These are phyloP conservation scores for Chrysina gloriosa DNA, from an alignment of 2,888 invertebrate species.

Conservation along the genomic window DNA sequence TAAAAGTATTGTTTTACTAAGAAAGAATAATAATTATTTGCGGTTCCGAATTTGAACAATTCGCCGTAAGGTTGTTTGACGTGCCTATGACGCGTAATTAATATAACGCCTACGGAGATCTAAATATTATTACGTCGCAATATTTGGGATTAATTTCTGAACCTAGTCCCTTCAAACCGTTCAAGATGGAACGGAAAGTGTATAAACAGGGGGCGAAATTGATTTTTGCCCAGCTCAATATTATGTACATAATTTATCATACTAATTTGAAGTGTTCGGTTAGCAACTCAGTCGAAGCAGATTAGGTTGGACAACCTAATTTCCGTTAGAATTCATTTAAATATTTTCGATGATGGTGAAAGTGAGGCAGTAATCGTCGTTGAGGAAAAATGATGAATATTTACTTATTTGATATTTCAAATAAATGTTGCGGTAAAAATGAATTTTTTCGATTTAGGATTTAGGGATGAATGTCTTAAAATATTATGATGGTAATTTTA, in stretches of 20 bases:
- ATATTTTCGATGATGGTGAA: conserved; percentile 4
- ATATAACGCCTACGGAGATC: too few relatives aligned
- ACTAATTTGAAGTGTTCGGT: conserved; percentile 16
- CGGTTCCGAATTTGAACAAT: too few relatives aligned
- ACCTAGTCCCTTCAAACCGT: too few relatives aligned
- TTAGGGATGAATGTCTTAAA: too few relatives aligned
- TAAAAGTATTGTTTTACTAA: too few relatives aligned
- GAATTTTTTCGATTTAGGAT: too few relatives aligned
- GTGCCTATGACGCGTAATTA: too few relatives aligned
- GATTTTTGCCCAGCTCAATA: background rate
- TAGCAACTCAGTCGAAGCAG: conserved; percentile 1
- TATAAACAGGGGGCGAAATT: background rate
- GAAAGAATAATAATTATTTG: too few relatives aligned
- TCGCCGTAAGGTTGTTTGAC: too few relatives aligned
- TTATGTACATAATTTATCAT: conserved; percentile 23
- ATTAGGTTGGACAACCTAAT: background rate
- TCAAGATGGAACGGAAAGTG: background rate
- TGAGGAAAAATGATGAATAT: background rate
- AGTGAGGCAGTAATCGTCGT: background rate
- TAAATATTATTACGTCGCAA: too few relatives aligned
- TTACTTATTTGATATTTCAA: background rate
- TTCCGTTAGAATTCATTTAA: conserved; percentile 23
- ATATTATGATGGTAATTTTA: too few relatives aligned
- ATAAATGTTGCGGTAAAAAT: background rate
- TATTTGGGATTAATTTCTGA: too few relatives aligned